A percentile compares a stretch with the other conserved stretches of the same genome.
Conservation (phyloP, 2,113 vertebrate genomes). For the Burhinus oedicnemus region DNA sequence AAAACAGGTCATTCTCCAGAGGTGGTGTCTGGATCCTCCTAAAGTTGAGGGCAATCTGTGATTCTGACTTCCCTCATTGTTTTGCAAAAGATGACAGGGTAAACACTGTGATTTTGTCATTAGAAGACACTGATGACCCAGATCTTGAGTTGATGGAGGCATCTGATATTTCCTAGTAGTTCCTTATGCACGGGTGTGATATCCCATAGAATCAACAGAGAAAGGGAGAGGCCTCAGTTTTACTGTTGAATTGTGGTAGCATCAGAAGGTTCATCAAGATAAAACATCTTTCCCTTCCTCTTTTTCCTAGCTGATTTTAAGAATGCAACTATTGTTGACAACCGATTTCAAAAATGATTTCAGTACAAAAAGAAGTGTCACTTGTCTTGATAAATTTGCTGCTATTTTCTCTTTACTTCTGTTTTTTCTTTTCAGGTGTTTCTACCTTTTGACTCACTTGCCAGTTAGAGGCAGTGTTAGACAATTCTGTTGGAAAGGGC, state of each 20-base stretch:
- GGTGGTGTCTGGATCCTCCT: not conserved
- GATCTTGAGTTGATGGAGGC: not conserved
- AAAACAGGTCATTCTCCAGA: not conserved
- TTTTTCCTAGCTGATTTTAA: not conserved
- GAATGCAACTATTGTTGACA: not conserved
- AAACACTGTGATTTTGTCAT: not conserved
- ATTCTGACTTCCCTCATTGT: not conserved
- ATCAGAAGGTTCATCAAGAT: not conserved
- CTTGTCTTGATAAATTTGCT: not conserved
- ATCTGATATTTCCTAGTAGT: not conserved
- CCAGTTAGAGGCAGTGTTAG: not conserved
- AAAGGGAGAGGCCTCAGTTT: not conserved
- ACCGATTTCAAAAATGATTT: not conserved
- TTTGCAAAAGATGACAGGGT: not conserved
- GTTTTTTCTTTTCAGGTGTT: not conserved
- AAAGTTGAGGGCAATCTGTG: not conserved
- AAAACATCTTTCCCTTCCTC: not conserved
- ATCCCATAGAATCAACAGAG: not conserved
- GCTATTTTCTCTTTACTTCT: not conserved
- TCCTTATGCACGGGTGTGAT: not conserved
- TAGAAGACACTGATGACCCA: not conserved
- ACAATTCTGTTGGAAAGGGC: not conserved
- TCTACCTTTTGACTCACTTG: not conserved
- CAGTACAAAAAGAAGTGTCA: not conserved
- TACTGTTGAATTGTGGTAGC: fast-evolving